Evolutionary conservation across 2,797 vertebrate genomes (phyloP).

Genomic region (Eptatretus atami): DNA sequence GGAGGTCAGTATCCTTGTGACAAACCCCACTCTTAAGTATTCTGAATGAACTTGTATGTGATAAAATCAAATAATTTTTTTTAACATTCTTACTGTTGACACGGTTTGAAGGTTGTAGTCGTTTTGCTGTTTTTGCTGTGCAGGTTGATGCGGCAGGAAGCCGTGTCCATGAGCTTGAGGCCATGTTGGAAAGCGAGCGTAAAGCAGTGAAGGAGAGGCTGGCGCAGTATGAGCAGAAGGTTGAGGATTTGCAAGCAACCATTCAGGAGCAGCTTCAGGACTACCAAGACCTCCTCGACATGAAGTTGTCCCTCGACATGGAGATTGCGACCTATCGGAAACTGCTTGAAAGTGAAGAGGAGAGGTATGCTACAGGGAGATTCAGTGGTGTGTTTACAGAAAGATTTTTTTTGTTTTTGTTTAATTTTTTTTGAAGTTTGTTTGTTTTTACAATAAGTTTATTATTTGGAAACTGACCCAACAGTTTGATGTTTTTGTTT

Average conservation of each 20-base stretch:
- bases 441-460: too few species aligned
- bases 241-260: constrained; percentile 24
- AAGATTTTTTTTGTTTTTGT: too few species aligned
- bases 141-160: constrained; percentile 39
- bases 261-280: constrained; percentile 45
- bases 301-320: constrained; percentile 60
- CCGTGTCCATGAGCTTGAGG: constrained; percentile 35
- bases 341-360: constrained; percentile 52
- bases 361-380: constrained; percentile 23
- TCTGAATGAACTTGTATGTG: neutral
- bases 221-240: constrained; percentile 30
- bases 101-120: neutral
- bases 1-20: constrained; percentile 17
- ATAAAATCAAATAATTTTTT: neutral
- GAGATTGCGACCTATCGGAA: constrained; percentile 62
- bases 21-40: neutral
- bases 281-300: constrained; percentile 48
- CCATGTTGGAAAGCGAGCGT: constrained; percentile 25
- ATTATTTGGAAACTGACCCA: too few species aligned
- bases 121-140: constrained; percentile 7
- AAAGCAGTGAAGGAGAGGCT: constrained; percentile 22
- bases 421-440: too few species aligned
- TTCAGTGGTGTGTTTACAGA: too few species aligned
- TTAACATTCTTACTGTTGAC: neutral
- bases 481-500: too few species aligned